Evolutionary conservation across 1,140 invertebrate species (phyloP).

Genomic region (Calephelis nemesis): DNA sequence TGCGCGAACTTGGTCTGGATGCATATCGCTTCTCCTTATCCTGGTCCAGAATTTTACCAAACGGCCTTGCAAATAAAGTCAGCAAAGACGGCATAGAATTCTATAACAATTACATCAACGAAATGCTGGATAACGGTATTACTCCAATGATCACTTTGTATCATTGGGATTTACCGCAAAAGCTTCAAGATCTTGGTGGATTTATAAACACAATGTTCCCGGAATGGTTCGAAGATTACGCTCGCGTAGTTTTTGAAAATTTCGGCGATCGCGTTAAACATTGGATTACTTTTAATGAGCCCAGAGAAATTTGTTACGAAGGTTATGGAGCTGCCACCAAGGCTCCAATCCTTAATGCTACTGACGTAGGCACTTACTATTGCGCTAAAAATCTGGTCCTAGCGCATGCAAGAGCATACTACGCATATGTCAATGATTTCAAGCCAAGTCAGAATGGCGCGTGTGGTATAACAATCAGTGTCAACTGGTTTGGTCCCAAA

Average conservation of each 20-base stretch:
- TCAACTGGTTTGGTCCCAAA: constrained; percentile 78
- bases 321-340: constrained; percentile 55
- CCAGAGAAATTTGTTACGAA: constrained; percentile 56
- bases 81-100: constrained; percentile 77
- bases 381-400: constrained; percentile 79
- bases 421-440: constrained; percentile 58
- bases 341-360: constrained; percentile 48
- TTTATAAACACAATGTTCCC: constrained; percentile 54
- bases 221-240: constrained; percentile 79
- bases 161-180: constrained; percentile 63
- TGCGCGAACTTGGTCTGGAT: constrained; percentile 39
- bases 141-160: constrained; percentile 64
- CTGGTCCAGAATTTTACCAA: constrained; percentile 81
- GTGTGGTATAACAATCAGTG: constrained; percentile 80
- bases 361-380: constrained; percentile 65
- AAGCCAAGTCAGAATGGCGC: constrained; percentile 51
- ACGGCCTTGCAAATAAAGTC: constrained; percentile 74
- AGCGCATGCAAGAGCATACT: constrained; percentile 79
- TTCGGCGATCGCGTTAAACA: constrained; percentile 75
- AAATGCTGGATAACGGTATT: constrained; percentile 60
- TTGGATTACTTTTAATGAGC: constrained; percentile 78
- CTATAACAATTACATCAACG: constrained; percentile 81
- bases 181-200: constrained; percentile 58
- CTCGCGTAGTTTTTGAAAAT: constrained; percentile 67
- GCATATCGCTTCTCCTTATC: constrained; percentile 82